phyloP scores from a whole-genome alignment of 2,888 invertebrate species.

The Acleris holmiana region DNA sequence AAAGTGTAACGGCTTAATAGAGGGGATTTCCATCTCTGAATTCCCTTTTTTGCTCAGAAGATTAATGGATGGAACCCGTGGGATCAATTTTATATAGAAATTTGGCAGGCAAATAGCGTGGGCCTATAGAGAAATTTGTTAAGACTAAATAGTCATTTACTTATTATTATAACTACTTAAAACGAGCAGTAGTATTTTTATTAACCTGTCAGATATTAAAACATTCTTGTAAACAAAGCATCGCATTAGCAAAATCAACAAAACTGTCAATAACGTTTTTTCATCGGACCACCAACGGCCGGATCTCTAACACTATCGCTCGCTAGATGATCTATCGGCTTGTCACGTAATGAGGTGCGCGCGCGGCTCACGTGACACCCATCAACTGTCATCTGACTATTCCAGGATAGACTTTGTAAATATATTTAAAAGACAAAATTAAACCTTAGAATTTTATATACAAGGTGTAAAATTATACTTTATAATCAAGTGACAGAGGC shows the following conservation, averaged over 20 bases:
- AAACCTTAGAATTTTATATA: background rate
- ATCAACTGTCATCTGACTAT: slow-evolving; percentile 74
- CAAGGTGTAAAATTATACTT: slow-evolving; percentile 1
- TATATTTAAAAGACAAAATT: background rate
- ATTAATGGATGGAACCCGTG: slow-evolving; percentile 35
- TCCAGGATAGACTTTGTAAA: slow-evolving; percentile 1
- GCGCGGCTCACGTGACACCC: slow-evolving; percentile 77
- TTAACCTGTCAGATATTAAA: background rate
- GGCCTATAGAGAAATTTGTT: background rate
- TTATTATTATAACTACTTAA: background rate
- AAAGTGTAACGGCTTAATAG: slow-evolving; percentile 52
- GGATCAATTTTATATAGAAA: slow-evolving; percentile 26
- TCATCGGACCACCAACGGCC: slow-evolving; percentile 70
- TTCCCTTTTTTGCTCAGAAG: slow-evolving; percentile 25
- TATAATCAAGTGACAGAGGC: background rate
- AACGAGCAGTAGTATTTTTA: background rate
- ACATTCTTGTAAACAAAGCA: slow-evolving; percentile 32
- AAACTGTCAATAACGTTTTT: slow-evolving; percentile 53
- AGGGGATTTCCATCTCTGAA: slow-evolving; percentile 42
- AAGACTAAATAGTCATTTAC: background rate
- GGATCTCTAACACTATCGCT: slow-evolving; percentile 76
- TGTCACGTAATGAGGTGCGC: slow-evolving; percentile 63
- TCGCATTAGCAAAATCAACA: slow-evolving; percentile 39
- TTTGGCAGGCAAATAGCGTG: background rate
- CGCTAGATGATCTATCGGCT: slow-evolving; percentile 75